These are phyloP conservation scores for Lampris megalopsis DNA, from an alignment of 2,113 vertebrate species.

Conservation along the genomic window DNA sequence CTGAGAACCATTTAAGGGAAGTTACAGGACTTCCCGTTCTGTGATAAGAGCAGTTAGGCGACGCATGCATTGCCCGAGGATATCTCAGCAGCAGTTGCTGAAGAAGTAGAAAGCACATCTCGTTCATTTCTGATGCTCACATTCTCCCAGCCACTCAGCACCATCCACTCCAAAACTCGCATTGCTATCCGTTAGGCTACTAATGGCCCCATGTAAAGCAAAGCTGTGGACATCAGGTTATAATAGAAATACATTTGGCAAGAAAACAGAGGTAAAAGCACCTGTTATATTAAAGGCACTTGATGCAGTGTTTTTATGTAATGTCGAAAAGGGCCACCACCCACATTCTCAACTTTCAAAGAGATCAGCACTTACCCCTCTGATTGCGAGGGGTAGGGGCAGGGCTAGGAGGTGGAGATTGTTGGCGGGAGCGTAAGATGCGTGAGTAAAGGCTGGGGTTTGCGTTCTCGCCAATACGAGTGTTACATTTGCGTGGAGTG, in stretches of 20 bases:
- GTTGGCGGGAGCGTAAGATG: conserved; percentile 83
- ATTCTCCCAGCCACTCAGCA: neutral
- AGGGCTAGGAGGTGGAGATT: conserved; percentile 78
- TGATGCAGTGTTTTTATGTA: conserved; percentile 29
- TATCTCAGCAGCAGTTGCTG: too few relatives aligned
- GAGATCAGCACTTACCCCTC: conserved; percentile 72
- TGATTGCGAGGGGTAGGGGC: conserved; percentile 71
- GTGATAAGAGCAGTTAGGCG: too few relatives aligned
- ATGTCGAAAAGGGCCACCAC: neutral
- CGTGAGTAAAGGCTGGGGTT: conserved; percentile 78
- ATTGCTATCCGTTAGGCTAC: neutral
- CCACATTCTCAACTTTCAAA: neutral
- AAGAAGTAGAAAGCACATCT: too few relatives aligned
- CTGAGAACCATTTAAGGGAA: too few relatives aligned
- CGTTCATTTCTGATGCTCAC: neutral
- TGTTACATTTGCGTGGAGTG: conserved; percentile 70
- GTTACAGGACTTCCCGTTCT: too few relatives aligned
- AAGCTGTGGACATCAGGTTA: neutral
- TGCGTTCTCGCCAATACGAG: conserved; percentile 48
- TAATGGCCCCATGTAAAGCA: neutral
- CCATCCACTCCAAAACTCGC: neutral
- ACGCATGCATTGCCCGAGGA: too few relatives aligned
- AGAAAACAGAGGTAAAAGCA: neutral
- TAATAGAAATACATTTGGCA: conserved; percentile 22
- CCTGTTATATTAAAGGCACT: neutral